Evolutionary conservation across 2,113 vertebrate species (phyloP).

Genomic region (Cephalopterus ornatus): DNA sequence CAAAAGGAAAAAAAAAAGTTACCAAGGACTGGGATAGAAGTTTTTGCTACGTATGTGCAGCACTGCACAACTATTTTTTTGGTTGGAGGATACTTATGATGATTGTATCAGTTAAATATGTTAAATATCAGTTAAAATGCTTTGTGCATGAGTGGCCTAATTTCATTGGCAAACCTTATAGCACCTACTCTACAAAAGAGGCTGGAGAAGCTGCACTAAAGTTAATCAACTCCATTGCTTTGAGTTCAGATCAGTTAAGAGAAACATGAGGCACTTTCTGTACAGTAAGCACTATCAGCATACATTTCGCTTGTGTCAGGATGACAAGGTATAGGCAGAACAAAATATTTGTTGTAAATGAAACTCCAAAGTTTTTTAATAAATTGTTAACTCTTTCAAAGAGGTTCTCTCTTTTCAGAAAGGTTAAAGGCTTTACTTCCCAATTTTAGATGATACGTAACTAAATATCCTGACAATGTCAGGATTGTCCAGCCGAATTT

Average conservation of each 20-base stretch:
- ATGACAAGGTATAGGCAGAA: slow-evolving; percentile 4
- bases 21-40: not conserved
- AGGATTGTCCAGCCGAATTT: not conserved
- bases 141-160: not conserved
- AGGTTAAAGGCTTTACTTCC: not conserved
- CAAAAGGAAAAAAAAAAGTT: not conserved
- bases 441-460: not conserved
- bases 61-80: not conserved
- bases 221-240: not conserved
- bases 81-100: not conserved
- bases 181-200: not conserved
- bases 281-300: not conserved
- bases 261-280: not conserved
- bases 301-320: not conserved
- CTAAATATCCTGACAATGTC: not conserved
- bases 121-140: not conserved
- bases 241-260: not conserved
- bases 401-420: not conserved
- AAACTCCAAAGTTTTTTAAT: not conserved
- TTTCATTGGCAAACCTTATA: not conserved
- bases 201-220: not conserved
- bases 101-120: not conserved
- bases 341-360: not conserved
- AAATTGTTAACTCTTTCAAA: not conserved
- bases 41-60: not conserved